Percentiles rank a stretch among this genome's conserved stretches.
Evolutionary conservation across 1,140 invertebrate genomes (phyloP).

Genomic region (Rhopalosiphum padi): DNA sequence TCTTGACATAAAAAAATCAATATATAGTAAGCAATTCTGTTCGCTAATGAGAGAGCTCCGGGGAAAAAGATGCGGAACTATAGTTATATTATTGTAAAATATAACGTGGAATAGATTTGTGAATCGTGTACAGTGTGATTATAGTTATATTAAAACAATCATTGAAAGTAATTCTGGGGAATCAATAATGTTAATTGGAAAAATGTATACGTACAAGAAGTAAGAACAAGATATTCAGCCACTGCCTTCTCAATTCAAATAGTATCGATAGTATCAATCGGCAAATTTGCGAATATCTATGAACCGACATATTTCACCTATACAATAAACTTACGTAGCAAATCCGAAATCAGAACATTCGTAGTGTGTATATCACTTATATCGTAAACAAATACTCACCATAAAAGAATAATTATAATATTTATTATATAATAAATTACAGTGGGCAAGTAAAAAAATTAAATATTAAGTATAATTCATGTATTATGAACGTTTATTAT

Average conservation of each 20-base stretch:
- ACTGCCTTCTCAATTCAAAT: background rate
- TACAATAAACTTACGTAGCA: too few relatives aligned
- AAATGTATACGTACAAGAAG: background rate
- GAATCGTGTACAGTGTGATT: background rate
- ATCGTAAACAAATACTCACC: too few relatives aligned
- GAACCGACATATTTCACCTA: too few relatives aligned
- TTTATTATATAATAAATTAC: background rate
- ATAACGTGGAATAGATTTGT: background rate
- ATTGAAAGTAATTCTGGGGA: background rate
- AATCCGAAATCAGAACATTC: too few relatives aligned
- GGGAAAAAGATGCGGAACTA: background rate
- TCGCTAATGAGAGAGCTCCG: background rate
- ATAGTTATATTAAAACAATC: background rate
- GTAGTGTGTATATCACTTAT: too few relatives aligned
- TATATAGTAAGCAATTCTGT: background rate
- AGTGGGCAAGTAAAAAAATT: background rate
- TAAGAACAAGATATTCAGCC: background rate
- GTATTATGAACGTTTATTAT: background rate
- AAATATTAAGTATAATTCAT: background rate
- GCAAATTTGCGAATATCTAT: too few relatives aligned
- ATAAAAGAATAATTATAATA: too few relatives aligned
- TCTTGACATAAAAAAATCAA: background rate
- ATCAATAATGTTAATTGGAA: background rate
- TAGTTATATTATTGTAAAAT: background rate
- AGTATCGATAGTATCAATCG: too few relatives aligned